Evolutionary conservation across 2,797 vertebrate species (phyloP), one percentile per base, ranked within the genome.

Genomic region (Pristis pectinata): DNA sequence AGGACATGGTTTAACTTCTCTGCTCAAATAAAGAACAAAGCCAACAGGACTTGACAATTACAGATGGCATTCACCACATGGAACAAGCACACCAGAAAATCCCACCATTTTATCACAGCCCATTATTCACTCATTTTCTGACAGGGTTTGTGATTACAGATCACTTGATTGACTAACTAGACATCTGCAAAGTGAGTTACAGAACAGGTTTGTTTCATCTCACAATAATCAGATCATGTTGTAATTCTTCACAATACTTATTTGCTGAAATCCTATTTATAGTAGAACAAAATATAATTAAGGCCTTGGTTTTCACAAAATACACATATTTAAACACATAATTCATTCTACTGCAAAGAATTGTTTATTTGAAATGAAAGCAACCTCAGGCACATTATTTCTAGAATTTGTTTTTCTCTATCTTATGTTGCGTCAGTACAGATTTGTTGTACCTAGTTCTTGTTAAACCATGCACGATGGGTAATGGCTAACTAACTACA

Each of bases 151-250:
- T 98, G 98, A 98, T 99, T 99, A 98, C 98, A 98, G 98, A 98
- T 98, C 98, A 98, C 97, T 98, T 98, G 98, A 99, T 98, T 99
- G 98, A 99, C 98, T 99, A 98, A 99, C 98, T 98, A 98, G 98
- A 98, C 97, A 97, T 98, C 98, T 97, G 96, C 96, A 97, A 96
- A 97, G 97, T 99, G 98, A 99, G 98, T 98, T 98, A 99, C 98
- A 98, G 98, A 97, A 96, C 96, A 94, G 70, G 70, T 94, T 94
- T 76, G 70, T 53, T 94, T 94, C 92, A 94, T 53, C 92, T 76
- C 92, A 94, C 41, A 76, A 76, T 72, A 44, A 49, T 93, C 91
- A 72, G 91, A 93, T 30, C 41, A 94, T 19, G 49, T 76, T 94
- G 27, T n/a, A 94, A 94, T 94, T 56, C 72, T 76, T 94, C 92